phyloP scores from a whole-genome alignment of 1,140 invertebrate genomes.

The Papilio aristodemus region DNA sequence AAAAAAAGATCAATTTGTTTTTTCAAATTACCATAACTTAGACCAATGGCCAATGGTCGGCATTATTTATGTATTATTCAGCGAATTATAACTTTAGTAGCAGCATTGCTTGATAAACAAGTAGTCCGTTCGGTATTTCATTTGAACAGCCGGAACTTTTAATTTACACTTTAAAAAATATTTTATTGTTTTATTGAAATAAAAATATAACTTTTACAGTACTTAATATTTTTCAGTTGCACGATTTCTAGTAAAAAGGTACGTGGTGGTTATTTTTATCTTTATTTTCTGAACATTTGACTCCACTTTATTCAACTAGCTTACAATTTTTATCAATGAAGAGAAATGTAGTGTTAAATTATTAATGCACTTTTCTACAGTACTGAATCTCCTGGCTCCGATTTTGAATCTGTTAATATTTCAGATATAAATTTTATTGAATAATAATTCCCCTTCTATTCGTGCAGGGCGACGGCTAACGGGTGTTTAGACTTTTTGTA shows the following conservation, averaged over 20 bases:
- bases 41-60: conserved; percentile 33
- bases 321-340: not conserved
- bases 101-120: conserved; percentile 10
- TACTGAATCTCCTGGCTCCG: too few species aligned
- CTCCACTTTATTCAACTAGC: not conserved
- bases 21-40: conserved; percentile 37
- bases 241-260: not conserved
- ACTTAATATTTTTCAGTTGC: not conserved
- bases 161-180: conserved; percentile 1
- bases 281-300: not conserved
- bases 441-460: too few species aligned
- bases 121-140: not conserved
- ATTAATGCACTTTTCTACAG: too few species aligned
- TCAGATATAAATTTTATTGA: too few species aligned
- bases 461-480: too few species aligned
- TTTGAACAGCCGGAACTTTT: conserved; percentile 10
- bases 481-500: not conserved
- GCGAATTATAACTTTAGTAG: conserved; percentile 41
- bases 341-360: not conserved
- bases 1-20: conserved; percentile 34
- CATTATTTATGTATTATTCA: conserved; percentile 48
- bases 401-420: too few species aligned
- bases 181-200: not conserved
- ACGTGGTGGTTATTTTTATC: not conserved
- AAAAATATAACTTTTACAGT: not conserved